Evolutionary conservation across 1,140 invertebrate genomes (phyloP).

Genomic region (Penaeus vannamei): DNA sequence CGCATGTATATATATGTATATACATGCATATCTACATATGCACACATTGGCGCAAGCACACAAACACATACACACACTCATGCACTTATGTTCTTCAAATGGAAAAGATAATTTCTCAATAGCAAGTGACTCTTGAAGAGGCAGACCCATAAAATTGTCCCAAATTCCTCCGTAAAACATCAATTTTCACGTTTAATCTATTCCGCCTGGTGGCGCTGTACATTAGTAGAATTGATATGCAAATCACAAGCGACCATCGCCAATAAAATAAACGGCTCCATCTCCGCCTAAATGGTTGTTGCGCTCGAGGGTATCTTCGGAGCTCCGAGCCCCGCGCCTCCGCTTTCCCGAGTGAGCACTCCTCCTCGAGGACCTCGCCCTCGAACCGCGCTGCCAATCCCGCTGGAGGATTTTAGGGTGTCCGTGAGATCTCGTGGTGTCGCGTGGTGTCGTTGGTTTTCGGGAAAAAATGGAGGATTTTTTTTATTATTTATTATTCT

Average conservation of each 20-base stretch:
- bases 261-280: slow-evolving; percentile 32
- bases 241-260: slow-evolving; percentile 34
- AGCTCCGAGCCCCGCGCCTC: not conserved
- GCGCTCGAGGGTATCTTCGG: not conserved
- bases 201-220: slow-evolving; percentile 37
- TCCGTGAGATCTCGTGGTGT: no score
- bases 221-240: slow-evolving; percentile 56
- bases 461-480: no score
- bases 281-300: no score
- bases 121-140: not conserved
- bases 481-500: no score
- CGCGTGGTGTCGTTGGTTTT: no score
- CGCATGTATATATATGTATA: no score
- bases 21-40: no score
- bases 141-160: not conserved
- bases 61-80: not conserved
- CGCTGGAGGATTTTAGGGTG: no score
- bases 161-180: not conserved
- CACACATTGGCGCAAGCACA: no score
- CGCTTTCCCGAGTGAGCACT: not conserved
- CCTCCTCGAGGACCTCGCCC: no score
- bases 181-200: slow-evolving; percentile 43
- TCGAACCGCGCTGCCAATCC: no score
- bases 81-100: not conserved
- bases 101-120: not conserved